A percentile compares a stretch with the other conserved stretches of the same genome.
These are phyloP conservation scores for Hippolais icterina DNA, from an alignment of 2,113 vertebrate species.

Conservation along the genomic window DNA sequence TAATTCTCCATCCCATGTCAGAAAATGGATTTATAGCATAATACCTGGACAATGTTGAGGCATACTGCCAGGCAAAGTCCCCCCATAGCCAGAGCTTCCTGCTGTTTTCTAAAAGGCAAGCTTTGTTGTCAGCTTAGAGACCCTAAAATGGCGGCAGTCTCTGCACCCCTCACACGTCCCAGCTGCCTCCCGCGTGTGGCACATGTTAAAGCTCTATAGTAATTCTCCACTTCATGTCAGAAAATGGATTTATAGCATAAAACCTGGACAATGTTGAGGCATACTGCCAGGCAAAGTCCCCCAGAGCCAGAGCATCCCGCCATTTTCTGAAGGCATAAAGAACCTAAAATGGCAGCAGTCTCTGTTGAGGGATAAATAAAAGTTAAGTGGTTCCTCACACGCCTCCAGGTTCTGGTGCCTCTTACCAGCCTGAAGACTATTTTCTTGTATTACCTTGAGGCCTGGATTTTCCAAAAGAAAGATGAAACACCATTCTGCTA, in stretches of 20 bases:
- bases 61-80: rapidly evolving
- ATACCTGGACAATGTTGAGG: not conserved
- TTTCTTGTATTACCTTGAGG: not conserved
- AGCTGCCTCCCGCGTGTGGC: rapidly evolving
- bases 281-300: rapidly evolving
- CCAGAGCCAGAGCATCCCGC: rapidly evolving
- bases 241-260: not conserved
- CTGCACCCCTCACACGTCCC: rapidly evolving
- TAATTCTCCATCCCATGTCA: not conserved
- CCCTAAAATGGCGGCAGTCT: rapidly evolving
- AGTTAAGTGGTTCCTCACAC: not conserved
- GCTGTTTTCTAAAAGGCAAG: not conserved
- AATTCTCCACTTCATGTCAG: not conserved
- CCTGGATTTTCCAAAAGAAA: not conserved
- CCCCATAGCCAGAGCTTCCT: not conserved
- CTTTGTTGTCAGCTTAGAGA: rapidly evolving
- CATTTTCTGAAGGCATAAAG: not conserved
- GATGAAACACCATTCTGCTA: not conserved
- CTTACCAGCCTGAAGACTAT: not conserved
- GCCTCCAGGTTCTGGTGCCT: not conserved
- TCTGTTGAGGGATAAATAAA: not conserved
- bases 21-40: not conserved
- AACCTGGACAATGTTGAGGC: not conserved
- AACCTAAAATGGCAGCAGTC: rapidly evolving
- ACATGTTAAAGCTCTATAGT: rapidly evolving